Evolutionary conservation across 2,113 vertebrate genomes (phyloP), one percentile per base, ranked within the genome.

Genomic region (Heterotilapia buettikoferi): DNA sequence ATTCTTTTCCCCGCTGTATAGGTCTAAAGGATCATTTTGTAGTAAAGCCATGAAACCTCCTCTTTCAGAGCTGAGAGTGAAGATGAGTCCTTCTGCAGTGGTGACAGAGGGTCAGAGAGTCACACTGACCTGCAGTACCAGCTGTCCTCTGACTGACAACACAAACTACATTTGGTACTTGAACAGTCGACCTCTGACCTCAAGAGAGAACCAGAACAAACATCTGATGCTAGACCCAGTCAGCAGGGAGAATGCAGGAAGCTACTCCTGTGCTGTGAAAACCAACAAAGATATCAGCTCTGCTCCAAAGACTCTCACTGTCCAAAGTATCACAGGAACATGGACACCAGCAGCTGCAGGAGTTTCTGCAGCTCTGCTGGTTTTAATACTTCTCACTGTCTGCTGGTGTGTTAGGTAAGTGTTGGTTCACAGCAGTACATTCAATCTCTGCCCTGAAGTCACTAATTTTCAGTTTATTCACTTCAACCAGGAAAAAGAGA

Each of bases 81-180:
- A 26, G 54, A 56, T 56, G 5, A 56, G 52, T 54, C 52, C 54
- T 56, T 26, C 54, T 56, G 21, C 54, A 56, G 54, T 56, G 54
- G 54, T 85, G 82, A 85, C 68, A 38, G 59, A 89, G 24, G 91
- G 53, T 21, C 84, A 89, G 53, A 87, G 54, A 86, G 84, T 92
- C 87, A 89, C 82, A 18, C 82, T 92, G 19, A 90, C 84, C 81
- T 91, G 87, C 82, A 68, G n/a, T 1, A 89, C 84, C 66, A 91
- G 90, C 50, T 91, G 90, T 50, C 87, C 87, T 40, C 84, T 91
- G 36, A 16, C 76, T 3, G 6, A 31, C 29, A 29, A 29, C 29
- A 29, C 29, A 29, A 29, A 29, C 29, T 29, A 29, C 29, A 29
- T 29, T 29, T 90, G 90, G 84, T 80, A 52, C 56, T 80, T 85